Percentiles rank a stretch among this genome's conserved stretches.
These are phyloP conservation scores for Phasianus colchicus DNA, from an alignment of 2,113 vertebrate species.

Conservation along the genomic window DNA sequence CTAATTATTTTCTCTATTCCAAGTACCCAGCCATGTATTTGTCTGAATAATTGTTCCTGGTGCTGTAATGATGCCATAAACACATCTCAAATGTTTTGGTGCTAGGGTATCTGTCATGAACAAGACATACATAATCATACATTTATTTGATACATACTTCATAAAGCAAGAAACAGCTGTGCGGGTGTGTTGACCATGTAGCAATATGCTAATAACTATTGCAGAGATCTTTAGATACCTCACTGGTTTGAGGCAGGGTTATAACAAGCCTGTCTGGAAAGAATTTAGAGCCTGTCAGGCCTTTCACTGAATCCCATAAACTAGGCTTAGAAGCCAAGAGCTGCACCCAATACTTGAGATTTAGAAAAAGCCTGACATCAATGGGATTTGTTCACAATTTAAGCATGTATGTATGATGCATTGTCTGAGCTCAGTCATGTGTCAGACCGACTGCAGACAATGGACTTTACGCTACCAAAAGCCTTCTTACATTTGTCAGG, in stretches of 20 bases:
- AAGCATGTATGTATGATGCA: constrained; percentile 73
- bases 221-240: constrained; percentile 26
- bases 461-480: constrained; percentile 17
- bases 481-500: constrained; percentile 26
- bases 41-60: constrained; percentile 24
- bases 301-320: constrained; percentile 42
- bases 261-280: constrained; percentile 54
- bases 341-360: constrained; percentile 55
- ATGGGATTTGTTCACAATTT: constrained; percentile 75
- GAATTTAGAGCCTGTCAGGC: constrained; percentile 63
- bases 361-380: constrained; percentile 72
- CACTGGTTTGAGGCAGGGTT: not conserved
- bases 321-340: constrained; percentile 52
- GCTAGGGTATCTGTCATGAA: constrained; percentile 51
- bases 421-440: constrained; percentile 72
- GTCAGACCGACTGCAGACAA: constrained; percentile 56
- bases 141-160: constrained; percentile 65
- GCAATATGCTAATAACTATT: constrained; percentile 35
- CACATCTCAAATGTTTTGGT: constrained; percentile 57
- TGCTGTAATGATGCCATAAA: constrained; percentile 34
- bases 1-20: not conserved
- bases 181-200: constrained; percentile 42
- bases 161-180: constrained; percentile 65
- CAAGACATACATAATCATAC: constrained; percentile 64
- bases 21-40: not conserved